A percentile compares a stretch with the other conserved stretches of the same genome.
Evolutionary conservation across 2,888 invertebrate species (phyloP).

Genomic region (Drosophila percnosoma): DNA sequence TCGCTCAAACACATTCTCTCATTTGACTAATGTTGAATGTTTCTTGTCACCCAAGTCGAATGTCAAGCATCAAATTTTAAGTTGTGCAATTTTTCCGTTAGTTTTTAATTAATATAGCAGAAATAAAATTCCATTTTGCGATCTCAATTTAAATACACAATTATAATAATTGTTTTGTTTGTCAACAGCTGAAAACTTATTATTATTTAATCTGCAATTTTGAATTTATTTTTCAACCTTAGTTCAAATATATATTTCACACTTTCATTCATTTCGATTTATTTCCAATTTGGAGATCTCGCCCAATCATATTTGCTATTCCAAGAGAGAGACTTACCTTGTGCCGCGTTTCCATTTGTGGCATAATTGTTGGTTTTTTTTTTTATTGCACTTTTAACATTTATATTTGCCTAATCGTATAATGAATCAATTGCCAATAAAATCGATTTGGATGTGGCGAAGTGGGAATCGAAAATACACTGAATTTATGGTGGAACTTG

Average conservation of each 20-base stretch:
- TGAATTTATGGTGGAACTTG: slow-evolving; percentile 26
- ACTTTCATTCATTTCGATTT: background rate
- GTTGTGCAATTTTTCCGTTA: background rate
- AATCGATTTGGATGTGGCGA: slow-evolving; percentile 1
- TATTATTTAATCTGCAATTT: background rate
- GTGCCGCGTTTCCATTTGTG: background rate
- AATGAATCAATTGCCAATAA: slow-evolving; percentile 1
- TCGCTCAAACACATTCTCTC: background rate
- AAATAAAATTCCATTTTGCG: background rate
- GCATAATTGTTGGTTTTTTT: background rate
- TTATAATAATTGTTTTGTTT: background rate
- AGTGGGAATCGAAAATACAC: background rate
- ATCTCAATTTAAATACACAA: background rate
- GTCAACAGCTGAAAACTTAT: background rate
- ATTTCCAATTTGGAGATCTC: background rate
- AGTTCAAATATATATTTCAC: background rate
- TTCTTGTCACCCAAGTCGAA: background rate
- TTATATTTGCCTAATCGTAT: slow-evolving; percentile 4
- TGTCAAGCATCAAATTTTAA: background rate
- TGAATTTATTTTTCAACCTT: background rate
- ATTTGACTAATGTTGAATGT: background rate
- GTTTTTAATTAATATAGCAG: background rate
- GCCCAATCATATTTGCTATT: background rate
- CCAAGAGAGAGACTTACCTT: background rate
- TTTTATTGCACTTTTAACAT: background rate